These are phyloP conservation scores for Myiagra hebetior DNA, from an alignment of 2,113 vertebrate species.

Conservation along the genomic window DNA sequence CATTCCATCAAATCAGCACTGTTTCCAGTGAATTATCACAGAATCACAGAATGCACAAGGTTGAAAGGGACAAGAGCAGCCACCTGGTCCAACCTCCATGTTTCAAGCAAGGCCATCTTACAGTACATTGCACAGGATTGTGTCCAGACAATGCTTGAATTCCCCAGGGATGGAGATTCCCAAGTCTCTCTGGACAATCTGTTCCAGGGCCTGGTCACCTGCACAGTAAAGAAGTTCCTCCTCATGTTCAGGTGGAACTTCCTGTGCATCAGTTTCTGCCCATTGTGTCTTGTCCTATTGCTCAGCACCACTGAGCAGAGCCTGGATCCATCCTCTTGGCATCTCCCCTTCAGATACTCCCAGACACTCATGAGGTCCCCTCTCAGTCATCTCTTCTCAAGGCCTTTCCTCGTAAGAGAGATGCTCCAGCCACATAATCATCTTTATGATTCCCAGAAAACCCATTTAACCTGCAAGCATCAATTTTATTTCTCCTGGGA, in stretches of 20 bases:
- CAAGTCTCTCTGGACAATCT: neutral
- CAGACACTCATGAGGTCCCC: neutral
- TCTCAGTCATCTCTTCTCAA: rapidly evolving
- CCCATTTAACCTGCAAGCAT: neutral
- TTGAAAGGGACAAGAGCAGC: rapidly evolving
- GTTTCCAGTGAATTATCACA: neutral
- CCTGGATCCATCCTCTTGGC: too few species aligned
- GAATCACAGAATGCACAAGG: neutral
- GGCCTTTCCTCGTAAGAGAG: neutral
- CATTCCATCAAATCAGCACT: neutral
- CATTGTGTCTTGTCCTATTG: neutral
- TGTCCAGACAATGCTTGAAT: neutral
- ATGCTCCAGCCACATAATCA: neutral
- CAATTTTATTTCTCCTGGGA: neutral
- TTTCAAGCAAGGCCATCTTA: neutral
- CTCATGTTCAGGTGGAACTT: neutral
- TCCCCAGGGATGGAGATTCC: neutral
- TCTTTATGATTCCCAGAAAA: neutral
- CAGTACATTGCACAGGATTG: neutral
- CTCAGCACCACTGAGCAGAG: rapidly evolving
- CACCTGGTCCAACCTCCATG: neutral
- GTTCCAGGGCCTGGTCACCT: neutral
- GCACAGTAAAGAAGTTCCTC: neutral
- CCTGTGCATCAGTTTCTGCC: neutral
- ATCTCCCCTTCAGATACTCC: neutral